These are phyloP conservation scores for Cynopterus brachyotis DNA, from an alignment of 2,113 vertebrate species.

Conservation along the genomic window DNA sequence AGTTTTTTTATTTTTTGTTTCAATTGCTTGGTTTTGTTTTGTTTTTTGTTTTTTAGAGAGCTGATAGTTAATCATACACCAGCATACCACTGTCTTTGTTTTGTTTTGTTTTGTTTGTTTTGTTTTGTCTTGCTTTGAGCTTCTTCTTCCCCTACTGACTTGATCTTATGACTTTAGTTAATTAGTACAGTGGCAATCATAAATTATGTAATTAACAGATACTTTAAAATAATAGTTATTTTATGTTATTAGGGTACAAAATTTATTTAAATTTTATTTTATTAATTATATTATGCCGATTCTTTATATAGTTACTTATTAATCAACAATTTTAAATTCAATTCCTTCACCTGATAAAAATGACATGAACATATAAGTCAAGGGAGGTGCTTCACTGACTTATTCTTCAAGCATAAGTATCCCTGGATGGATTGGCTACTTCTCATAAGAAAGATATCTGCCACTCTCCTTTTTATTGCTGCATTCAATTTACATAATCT, in stretches of 20 bases:
- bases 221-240: slow-evolving; percentile 13
- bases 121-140: neutral
- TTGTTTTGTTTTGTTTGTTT: no score
- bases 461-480: neutral
- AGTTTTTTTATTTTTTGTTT: neutral
- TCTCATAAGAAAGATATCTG: neutral
- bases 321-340: neutral
- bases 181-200: neutral
- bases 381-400: neutral
- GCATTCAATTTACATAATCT: neutral
- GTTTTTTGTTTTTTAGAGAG: neutral
- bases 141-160: neutral
- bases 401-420: neutral
- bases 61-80: neutral
- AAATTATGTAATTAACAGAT: neutral
- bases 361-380: neutral
- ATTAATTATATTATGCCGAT: neutral
- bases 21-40: neutral
- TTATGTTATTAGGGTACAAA: neutral
- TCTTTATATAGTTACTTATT: neutral
- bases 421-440: neutral
- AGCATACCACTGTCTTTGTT: neutral
- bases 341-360: neutral
- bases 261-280: neutral
- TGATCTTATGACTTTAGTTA: neutral